Conservation (phyloP, 2,113 vertebrate species). For the Carassius gibelio region DNA sequence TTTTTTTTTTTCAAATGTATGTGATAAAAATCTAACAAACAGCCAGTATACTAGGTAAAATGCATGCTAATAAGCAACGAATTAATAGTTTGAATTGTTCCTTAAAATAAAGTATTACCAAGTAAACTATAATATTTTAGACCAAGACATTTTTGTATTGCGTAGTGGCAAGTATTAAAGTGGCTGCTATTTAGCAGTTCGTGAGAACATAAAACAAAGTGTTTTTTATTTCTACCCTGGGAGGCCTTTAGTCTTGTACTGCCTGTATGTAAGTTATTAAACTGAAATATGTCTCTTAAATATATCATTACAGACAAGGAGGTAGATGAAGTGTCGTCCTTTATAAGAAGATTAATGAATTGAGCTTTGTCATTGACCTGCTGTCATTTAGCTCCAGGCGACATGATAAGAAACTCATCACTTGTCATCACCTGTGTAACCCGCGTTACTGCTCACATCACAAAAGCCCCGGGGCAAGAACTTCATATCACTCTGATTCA, state of each 20-base stretch:
- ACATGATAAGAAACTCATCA: neutral
- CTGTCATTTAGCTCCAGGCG: neutral
- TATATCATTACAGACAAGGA: slow-evolving; percentile 1
- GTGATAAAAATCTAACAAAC: too few species aligned
- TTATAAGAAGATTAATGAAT: neutral
- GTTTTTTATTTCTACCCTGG: neutral
- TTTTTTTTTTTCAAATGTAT: too few species aligned
- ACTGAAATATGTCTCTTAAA: neutral
- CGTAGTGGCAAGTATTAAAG: neutral
- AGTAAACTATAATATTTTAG: neutral
- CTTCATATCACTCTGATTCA: neutral
- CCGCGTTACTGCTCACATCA: neutral
- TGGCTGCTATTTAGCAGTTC: neutral
- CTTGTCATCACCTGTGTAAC: slow-evolving; percentile 12
- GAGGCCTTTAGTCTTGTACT: neutral
- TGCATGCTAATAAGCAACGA: too few species aligned
- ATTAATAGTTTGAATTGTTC: too few species aligned
- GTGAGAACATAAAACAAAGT: neutral
- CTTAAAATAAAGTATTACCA: too few species aligned
- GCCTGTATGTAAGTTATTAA: neutral
- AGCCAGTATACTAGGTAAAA: too few species aligned
- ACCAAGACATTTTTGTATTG: neutral
- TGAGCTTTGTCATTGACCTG: neutral
- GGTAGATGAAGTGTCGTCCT: neutral
- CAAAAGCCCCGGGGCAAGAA: slow-evolving; percentile 14